phyloP scores from a whole-genome alignment of 2,797 vertebrate genomes.

The Xenentodon cancila region DNA sequence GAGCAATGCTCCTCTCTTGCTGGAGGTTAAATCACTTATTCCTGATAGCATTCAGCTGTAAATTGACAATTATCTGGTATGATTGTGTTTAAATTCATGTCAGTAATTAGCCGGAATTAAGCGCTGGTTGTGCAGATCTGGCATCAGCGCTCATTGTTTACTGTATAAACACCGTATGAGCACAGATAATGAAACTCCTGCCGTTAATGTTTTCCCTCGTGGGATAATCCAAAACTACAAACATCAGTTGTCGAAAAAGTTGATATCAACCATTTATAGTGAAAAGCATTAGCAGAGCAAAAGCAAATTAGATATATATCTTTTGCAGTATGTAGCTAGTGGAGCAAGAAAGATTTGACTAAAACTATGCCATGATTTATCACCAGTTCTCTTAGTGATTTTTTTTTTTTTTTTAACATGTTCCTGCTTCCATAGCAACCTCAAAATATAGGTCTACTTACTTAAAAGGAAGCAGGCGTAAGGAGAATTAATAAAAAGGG shows the following conservation, averaged over 20 bases:
- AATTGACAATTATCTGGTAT: slow-evolving; percentile 58
- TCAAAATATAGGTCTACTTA: slow-evolving; percentile 82
- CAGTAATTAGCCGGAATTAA: slow-evolving; percentile 43
- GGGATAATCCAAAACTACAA: slow-evolving; percentile 23
- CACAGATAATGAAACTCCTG: slow-evolving; percentile 36
- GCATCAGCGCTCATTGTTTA: slow-evolving; percentile 49
- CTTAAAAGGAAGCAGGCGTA: slow-evolving; percentile 71
- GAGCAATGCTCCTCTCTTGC: slow-evolving; percentile 40
- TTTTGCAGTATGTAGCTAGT: slow-evolving; percentile 13
- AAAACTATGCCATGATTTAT: slow-evolving; percentile 59
- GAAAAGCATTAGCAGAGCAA: slow-evolving; percentile 5
- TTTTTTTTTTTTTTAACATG: slow-evolving; percentile 28
- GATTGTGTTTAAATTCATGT: slow-evolving; percentile 55
- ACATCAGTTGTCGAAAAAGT: slow-evolving; percentile 31
- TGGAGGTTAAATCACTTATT: slow-evolving; percentile 36
- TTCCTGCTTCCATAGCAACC: slow-evolving; percentile 80
- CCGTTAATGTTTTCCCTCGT: slow-evolving; percentile 14
- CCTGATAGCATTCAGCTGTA: slow-evolving; percentile 45
- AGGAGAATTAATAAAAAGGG: slow-evolving; percentile 83
- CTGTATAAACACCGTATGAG: slow-evolving; percentile 35
- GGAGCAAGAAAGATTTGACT: slow-evolving; percentile 25
- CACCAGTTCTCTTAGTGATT: slow-evolving; percentile 41
- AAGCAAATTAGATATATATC: slow-evolving; percentile 1
- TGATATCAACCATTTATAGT: slow-evolving; percentile 29
- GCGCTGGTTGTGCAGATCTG: slow-evolving; percentile 34